Evolutionary conservation across 1,140 invertebrate species (phyloP).

Genomic region (Camponotus floridanus): DNA sequence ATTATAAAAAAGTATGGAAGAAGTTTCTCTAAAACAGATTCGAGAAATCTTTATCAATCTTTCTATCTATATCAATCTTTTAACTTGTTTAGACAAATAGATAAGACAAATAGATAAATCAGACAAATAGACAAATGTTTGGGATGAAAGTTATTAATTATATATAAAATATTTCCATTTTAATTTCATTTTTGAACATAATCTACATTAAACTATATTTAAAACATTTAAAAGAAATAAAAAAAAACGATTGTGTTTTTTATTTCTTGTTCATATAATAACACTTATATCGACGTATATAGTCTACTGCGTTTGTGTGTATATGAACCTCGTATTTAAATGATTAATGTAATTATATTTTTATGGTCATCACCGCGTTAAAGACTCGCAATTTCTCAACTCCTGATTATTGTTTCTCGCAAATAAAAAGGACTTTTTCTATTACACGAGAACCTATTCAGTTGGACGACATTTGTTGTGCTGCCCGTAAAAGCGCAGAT

Average conservation of each 20-base stretch:
- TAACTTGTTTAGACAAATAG: not conserved
- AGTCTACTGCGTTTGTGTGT: too few relatives aligned
- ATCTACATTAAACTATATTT: not conserved
- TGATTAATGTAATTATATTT: not conserved
- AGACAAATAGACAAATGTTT: too few relatives aligned
- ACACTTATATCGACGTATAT: not conserved
- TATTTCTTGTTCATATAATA: not conserved
- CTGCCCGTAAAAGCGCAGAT: constrained; percentile 2
- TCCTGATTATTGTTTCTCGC: constrained; percentile 13
- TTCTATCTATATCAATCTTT: not conserved
- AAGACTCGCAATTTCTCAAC: not conserved
- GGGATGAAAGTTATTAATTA: too few relatives aligned
- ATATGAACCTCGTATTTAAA: not conserved
- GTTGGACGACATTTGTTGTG: not conserved
- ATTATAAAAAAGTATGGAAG: not conserved
- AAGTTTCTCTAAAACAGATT: not conserved
- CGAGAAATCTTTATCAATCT: too few relatives aligned
- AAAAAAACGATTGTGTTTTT: not conserved
- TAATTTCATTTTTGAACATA: not conserved
- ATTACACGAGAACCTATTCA: not conserved
- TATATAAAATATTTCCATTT: not conserved
- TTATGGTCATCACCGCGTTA: not conserved
- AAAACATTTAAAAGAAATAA: not conserved
- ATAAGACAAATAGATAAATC: too few relatives aligned
- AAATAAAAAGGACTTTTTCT: constrained; percentile 26